Conservation (phyloP, 2,113 vertebrate genomes). For the Macquaria australasica region DNA sequence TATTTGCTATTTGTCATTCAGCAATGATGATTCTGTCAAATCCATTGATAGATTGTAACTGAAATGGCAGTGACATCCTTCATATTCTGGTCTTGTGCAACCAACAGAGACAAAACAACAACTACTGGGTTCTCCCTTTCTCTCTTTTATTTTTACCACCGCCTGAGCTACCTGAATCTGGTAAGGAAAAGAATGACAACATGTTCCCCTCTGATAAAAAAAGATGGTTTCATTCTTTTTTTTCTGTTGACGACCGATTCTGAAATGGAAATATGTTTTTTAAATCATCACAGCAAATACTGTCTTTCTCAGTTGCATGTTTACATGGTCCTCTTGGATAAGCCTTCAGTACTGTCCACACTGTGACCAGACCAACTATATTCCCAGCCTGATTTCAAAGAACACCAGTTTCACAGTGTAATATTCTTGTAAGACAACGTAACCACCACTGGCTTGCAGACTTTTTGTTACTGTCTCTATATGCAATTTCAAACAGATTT, state of each 20-base stretch:
- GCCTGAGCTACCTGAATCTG: not conserved
- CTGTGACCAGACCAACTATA: not conserved
- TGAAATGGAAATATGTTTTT: not conserved
- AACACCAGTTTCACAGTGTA: slow-evolving; percentile 14
- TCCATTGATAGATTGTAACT: not conserved
- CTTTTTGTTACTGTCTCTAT: not conserved
- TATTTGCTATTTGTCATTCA: slow-evolving; percentile 5
- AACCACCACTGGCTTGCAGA: not conserved
- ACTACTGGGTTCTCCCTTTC: not conserved
- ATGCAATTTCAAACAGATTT: slow-evolving; percentile 6
- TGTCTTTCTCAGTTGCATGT: not conserved
- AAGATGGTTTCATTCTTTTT: not conserved
- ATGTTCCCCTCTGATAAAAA: not conserved
- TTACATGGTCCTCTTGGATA: slow-evolving; percentile 3
- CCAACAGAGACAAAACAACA: not conserved
- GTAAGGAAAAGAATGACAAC: not conserved
- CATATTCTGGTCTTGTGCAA: not conserved
- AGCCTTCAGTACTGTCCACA: not conserved
- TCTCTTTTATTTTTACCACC: not conserved
- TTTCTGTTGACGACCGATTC: not conserved
- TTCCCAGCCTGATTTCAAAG: slow-evolving; percentile 7
- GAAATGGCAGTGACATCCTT: slow-evolving; percentile 3
- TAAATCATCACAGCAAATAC: not conserved
- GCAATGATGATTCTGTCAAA: not conserved
- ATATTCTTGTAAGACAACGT: not conserved